phyloP scores from a whole-genome alignment of 1,140 invertebrate species.

The Drosophila setifemur region DNA sequence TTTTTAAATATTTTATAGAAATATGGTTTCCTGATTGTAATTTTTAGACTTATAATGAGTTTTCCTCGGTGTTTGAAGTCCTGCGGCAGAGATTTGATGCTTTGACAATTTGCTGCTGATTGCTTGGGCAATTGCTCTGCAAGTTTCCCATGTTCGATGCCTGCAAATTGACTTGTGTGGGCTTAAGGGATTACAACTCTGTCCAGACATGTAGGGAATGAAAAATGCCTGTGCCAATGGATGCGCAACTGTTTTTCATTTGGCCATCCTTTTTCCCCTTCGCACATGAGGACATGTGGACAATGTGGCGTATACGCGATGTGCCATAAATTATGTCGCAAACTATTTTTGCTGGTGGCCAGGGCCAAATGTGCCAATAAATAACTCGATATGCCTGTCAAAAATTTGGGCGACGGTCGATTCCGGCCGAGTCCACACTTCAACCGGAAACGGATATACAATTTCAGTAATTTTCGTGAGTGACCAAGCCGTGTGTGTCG shows the following conservation, averaged over 20 bases:
- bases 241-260: conserved; percentile 11
- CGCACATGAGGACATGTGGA: conserved; percentile 15
- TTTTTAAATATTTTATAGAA: no score
- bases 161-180: conserved; percentile 48
- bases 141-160: conserved; percentile 15
- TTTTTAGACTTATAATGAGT: no score
- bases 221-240: conserved; percentile 24
- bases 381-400: conserved; percentile 47
- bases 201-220: conserved; percentile 9
- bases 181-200: conserved; percentile 28
- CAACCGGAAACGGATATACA: conserved; percentile 75
- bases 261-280: conserved; percentile 2
- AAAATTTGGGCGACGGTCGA: conserved; percentile 29
- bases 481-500: conserved; percentile 40
- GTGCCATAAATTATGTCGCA: conserved; percentile 56
- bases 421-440: conserved; percentile 30
- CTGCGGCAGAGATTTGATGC: conserved; percentile 17
- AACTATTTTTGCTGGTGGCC: conserved; percentile 30
- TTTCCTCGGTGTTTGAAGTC: no score
- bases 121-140: conserved; percentile 35
- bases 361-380: conserved; percentile 42
- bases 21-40: no score
- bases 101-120: conserved; percentile 43
- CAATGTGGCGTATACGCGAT: conserved; percentile 57
- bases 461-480: conserved; percentile 75